Evolutionary conservation across 2,797 vertebrate genomes (phyloP), one percentile per base, ranked within the genome.

Genomic region (Chaetodon trifasciatus): DNA sequence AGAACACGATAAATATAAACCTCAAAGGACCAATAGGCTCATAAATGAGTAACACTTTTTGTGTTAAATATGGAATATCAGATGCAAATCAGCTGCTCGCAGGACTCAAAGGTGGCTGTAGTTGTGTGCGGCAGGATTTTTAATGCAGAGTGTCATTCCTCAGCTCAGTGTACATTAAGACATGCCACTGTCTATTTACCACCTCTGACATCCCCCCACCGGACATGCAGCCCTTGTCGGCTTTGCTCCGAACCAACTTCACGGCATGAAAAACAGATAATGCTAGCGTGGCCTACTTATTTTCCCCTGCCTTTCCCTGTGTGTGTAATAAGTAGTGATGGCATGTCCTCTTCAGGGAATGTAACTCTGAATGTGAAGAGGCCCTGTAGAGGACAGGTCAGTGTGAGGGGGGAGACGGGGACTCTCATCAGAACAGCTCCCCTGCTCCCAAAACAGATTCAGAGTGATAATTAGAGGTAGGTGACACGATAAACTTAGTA

Each of bases 271-370:
- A 91, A 89, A 87, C 88, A 93, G 87, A 93, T 92, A 91, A 92
- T 84, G 86, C 85, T 82, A 66, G 62, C 60, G 17, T 92, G 93
- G 82, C 91, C 88, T 90, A 93, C 87, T 93, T 93, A 87, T 87
- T 89, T 71, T 24, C 57, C 85, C 71, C 80, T 87, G 84, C 79
- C 82, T 88, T 87, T 88, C 75, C 85, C 74, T 61, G 32, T 88
- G 81, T 88, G 85, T 86, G 85, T 92, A 92, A 95, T 94, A 93
- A 93, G 91, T 84, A 91, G 88, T 89, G 89, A 93, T 94, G 90
- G 80, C 91, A 90, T 92, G 91, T 94, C 90, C 86, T 93, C 92
- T 92, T 92, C 90, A 89, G 90, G 88, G 84, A 92, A 87, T 85
- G 79, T 83, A 87, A 87, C 85, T 79, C 70, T 62, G 65, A 81